phyloP scores from a whole-genome alignment of 2,797 vertebrate genomes.

The Pteronotus mesoamericanus region DNA sequence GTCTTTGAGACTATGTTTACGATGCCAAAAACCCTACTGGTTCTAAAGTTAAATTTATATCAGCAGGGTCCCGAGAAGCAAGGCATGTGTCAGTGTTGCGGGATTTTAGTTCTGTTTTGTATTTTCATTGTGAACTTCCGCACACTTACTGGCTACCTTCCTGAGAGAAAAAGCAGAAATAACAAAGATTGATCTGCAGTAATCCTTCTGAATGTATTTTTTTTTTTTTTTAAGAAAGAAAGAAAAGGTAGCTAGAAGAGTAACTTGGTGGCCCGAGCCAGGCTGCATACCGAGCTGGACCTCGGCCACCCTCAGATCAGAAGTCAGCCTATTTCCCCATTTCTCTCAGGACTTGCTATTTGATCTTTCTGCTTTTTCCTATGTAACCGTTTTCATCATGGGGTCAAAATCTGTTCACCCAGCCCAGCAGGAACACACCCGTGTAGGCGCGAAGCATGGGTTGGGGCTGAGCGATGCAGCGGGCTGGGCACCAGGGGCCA shows the following conservation, averaged over 20 bases:
- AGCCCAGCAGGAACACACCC: neutral
- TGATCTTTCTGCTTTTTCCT: neutral
- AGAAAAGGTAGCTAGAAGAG: neutral
- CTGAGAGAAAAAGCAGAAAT: neutral
- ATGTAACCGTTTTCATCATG: neutral
- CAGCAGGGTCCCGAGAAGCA: neutral
- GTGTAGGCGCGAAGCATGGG: neutral
- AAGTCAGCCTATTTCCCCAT: neutral
- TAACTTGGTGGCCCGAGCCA: rapidly evolving
- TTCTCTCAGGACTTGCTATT: neutral
- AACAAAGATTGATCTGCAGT: neutral
- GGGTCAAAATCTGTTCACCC: neutral
- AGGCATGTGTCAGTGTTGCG: neutral
- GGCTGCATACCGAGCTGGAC: rapidly evolving
- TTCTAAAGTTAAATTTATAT: neutral
- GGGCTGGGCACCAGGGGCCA: neutral
- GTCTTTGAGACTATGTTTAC: neutral
- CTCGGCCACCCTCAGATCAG: rapidly evolving
- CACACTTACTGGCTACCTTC: neutral
- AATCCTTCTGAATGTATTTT: neutral
- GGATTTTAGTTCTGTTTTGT: constrained; percentile 16
- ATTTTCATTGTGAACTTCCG: constrained; percentile 33
- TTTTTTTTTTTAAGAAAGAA: too few relatives aligned
- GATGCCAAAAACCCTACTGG: neutral
- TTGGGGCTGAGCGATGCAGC: too few relatives aligned